Evolutionary conservation across 2,113 vertebrate genomes (phyloP).

Genomic region (Cercopithecus mona): DNA sequence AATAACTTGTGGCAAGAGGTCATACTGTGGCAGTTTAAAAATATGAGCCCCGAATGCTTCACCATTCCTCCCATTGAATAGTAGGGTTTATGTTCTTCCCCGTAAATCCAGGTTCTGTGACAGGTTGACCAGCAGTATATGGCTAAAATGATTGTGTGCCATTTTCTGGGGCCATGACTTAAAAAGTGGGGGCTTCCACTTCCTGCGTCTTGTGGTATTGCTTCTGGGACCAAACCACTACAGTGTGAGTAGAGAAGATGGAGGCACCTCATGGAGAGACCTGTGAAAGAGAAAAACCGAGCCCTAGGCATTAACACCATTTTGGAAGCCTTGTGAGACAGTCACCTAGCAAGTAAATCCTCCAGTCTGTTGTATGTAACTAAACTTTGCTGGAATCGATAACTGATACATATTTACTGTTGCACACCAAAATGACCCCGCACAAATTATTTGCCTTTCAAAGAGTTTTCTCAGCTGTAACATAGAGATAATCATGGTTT

Average conservation of each 20-base stretch:
- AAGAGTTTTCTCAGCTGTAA: neutral
- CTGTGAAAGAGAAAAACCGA: neutral
- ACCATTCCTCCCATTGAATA: neutral
- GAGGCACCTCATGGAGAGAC: neutral
- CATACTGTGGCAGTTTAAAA: neutral
- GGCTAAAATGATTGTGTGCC: neutral
- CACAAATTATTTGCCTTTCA: neutral
- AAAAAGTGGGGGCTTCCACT: neutral
- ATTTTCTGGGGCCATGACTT: neutral
- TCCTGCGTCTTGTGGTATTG: neutral
- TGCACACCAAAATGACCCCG: neutral
- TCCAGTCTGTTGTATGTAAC: neutral
- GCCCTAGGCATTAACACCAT: too few relatives aligned
- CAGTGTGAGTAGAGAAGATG: neutral
- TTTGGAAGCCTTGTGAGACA: rapidly evolving
- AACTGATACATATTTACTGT: neutral
- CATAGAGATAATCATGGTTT: neutral
- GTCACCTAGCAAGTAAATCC: neutral
- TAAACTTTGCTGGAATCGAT: neutral
- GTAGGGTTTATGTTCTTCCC: neutral
- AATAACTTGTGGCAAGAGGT: neutral
- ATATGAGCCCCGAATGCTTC: neutral
- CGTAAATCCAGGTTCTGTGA: neutral
- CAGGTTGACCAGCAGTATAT: neutral
- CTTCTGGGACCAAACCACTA: neutral